Base-by-base conservation (phyloP, 64 coral and sea anemone species). In the Stichodactyla mertensii region DNA sequence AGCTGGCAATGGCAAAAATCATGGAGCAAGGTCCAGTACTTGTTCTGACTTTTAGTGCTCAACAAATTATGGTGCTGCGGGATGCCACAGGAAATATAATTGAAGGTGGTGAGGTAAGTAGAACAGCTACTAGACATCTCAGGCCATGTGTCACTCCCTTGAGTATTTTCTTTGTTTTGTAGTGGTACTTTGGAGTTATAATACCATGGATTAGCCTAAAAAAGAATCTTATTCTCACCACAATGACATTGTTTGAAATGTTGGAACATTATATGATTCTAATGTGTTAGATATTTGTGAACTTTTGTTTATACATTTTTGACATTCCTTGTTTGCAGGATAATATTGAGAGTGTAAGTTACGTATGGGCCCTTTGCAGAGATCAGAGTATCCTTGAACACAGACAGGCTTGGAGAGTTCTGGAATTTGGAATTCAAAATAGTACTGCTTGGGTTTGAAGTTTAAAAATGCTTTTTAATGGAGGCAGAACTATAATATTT, bases 21-120 rank as follows among this genome's bases (percentile, higher is more conserved):
- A 98, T 98, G 96, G 96, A 98, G 83, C 96, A 98, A 53, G 96
- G 96, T 16, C 96, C 96, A 22, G 96, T 98, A 52, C 85, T 98
- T 52, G 90, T 98, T 4, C 83, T 98, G 55, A 98, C 96, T 1
- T 98, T 98, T 84, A 92, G 87, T 55, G 96, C 93, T 24, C 96
- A 98, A 85, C 96, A 98, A 85, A 88, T 92, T 24, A 94, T 94
- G 93, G 88, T 90, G 28, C 60, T 94, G 14, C 87, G 61, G 19
- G 93, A 98, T 67, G 87, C 96, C 2, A 85, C 85, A 51, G 96
- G 96, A 5, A 98, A 95, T 84, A 74, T 98, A 55, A 79, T 98
- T 71, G 96, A 98, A 60, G 96, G 96, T 81, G 96, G 96, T 86
- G 96, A 98, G 89, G 96, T 98, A 55, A 85, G 93, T 57, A 58